Evolutionary conservation across 2,113 vertebrate species (phyloP).

Genomic region (Recurvirostra avosetta): DNA sequence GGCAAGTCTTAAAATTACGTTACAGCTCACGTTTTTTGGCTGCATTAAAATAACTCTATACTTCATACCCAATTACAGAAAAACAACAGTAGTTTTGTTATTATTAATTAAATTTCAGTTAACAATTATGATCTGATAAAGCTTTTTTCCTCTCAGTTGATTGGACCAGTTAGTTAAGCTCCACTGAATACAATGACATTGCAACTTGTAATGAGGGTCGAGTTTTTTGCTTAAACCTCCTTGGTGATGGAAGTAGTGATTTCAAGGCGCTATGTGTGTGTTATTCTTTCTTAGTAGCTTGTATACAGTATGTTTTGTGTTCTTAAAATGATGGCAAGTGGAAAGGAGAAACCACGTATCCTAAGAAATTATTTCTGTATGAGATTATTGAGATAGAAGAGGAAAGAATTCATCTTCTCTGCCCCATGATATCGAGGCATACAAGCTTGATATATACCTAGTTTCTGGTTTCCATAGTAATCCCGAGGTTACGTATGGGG

Average conservation of each 20-base stretch:
- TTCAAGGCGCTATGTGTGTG: background rate
- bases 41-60: background rate
- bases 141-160: background rate
- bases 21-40: background rate
- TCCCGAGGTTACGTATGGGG: background rate
- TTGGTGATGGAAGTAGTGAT: background rate
- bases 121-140: background rate
- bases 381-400: background rate
- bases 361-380: background rate
- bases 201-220: background rate
- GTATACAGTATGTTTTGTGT: background rate
- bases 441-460: background rate
- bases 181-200: background rate
- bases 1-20: constrained; percentile 17
- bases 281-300: background rate
- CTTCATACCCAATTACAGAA: background rate
- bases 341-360: background rate
- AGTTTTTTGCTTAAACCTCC: background rate
- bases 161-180: background rate
- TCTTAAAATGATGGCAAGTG: background rate
- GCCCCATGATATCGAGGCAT: background rate
- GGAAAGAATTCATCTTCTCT: background rate
- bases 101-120: background rate
- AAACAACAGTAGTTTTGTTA: background rate
- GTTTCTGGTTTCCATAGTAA: background rate